phyloP scores from a whole-genome alignment of 2,888 invertebrate genomes.

The Aphidius colemani region DNA sequence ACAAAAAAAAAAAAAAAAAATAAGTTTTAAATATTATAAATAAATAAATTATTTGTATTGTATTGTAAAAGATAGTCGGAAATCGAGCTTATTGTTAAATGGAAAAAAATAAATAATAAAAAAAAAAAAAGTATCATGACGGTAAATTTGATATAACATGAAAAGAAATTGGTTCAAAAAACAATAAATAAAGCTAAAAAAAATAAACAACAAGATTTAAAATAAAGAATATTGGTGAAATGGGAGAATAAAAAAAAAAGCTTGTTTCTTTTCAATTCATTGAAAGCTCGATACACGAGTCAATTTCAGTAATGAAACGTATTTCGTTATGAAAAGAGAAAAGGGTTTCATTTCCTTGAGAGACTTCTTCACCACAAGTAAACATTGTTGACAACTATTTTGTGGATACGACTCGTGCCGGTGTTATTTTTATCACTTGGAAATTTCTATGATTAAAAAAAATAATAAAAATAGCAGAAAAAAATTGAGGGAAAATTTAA shows the following conservation, averaged over 20 bases:
- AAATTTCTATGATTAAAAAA: slow-evolving; percentile 7
- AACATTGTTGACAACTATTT: slow-evolving; percentile 9
- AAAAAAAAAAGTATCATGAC: not conserved
- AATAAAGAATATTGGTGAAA: not conserved
- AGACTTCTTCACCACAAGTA: slow-evolving; percentile 22
- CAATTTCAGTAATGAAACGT: slow-evolving; percentile 26
- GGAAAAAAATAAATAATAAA: not conserved
- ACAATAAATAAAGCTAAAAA: slow-evolving; percentile 7
- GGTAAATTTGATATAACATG: not conserved
- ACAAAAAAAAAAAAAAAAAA: slow-evolving; percentile 17
- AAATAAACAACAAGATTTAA: slow-evolving; percentile 18
- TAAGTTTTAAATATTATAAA: slow-evolving; percentile 3
- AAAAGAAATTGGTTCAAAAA: slow-evolving; percentile 10
- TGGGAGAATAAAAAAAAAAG: slow-evolving; percentile 6
- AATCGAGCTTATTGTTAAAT: slow-evolving; percentile 20
- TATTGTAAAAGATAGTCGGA: not conserved
- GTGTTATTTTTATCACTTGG: slow-evolving; percentile 18
- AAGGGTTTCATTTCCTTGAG: slow-evolving; percentile 18
- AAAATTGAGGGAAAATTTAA: not conserved
- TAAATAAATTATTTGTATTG: not conserved
- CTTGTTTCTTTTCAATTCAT: slow-evolving; percentile 22
- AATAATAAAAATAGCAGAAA: not conserved
- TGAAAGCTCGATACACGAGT: slow-evolving; percentile 22
- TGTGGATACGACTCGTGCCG: not conserved
- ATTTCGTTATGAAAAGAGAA: slow-evolving; percentile 1